These are phyloP conservation scores for Sphaerodactylus townsendi DNA, from an alignment of 2,113 vertebrate species.

Conservation along the genomic window DNA sequence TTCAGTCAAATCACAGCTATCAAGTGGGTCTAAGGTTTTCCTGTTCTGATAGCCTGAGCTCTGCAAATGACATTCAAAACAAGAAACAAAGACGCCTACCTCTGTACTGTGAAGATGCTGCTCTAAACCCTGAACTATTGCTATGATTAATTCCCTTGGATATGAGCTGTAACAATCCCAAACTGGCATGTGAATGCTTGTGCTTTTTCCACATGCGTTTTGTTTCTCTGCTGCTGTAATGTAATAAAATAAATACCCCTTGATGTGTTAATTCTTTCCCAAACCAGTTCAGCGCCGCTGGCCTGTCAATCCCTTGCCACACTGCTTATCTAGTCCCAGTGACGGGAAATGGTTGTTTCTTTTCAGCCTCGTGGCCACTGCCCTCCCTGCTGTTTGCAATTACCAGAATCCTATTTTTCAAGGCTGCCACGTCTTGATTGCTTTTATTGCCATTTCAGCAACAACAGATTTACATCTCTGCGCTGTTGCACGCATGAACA, in stretches of 20 bases:
- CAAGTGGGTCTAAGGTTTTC: background rate
- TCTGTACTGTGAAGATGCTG: background rate
- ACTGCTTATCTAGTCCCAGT: background rate
- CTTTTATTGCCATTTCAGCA: slow-evolving; percentile 1
- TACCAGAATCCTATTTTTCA: slow-evolving; percentile 24
- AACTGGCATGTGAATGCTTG: background rate
- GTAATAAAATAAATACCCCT: background rate
- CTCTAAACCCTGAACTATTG: background rate
- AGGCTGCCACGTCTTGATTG: background rate
- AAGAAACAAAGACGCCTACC: background rate
- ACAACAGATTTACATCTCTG: slow-evolving; percentile 4
- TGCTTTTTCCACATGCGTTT: background rate
- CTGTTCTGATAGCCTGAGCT: background rate
- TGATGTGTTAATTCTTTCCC: background rate
- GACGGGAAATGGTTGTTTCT: background rate
- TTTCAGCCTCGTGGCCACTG: background rate
- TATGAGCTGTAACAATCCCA: background rate
- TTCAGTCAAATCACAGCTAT: background rate
- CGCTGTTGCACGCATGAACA: background rate
- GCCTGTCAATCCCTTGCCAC: background rate
- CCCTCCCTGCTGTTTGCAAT: slow-evolving; percentile 30
- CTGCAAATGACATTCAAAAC: background rate
- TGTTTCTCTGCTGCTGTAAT: background rate
- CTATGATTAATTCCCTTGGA: background rate
- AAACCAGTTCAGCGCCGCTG: background rate